Conservation (phyloP, 1,140 invertebrate genomes). For the Drosophila pseudoananassae region DNA sequence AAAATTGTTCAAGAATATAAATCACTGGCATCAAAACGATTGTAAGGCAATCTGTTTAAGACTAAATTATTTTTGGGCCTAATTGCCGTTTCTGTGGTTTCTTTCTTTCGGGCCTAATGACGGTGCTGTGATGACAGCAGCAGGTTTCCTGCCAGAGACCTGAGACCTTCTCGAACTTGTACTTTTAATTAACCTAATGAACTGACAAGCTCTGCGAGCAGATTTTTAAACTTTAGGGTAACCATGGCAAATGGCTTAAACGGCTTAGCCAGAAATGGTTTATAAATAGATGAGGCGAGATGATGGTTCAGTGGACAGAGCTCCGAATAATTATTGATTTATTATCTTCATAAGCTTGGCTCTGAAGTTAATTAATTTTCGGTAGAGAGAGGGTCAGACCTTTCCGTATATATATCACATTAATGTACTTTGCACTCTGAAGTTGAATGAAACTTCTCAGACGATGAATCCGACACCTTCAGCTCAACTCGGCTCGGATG, state of each 20-base stretch:
- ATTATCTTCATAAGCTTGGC: constrained; percentile 14
- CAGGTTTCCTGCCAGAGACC: constrained; percentile 47
- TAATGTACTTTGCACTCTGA: constrained; percentile 6
- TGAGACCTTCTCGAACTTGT: constrained; percentile 43
- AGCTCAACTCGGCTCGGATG: constrained; percentile 14
- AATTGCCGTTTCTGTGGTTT: constrained; percentile 51
- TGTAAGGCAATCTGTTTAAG: constrained; percentile 63
- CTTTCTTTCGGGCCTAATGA: constrained; percentile 45
- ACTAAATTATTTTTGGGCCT: constrained; percentile 44
- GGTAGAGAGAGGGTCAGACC: constrained; percentile 1
- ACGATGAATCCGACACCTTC: constrained; percentile 41
- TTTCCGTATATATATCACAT: constrained; percentile 1
- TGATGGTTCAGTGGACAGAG: constrained; percentile 21
- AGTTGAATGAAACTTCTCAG: constrained; percentile 30
- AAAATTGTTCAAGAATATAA: constrained; percentile 52
- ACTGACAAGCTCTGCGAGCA: constrained; percentile 24
- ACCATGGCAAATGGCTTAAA: constrained; percentile 36
- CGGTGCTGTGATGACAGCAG: constrained; percentile 67
- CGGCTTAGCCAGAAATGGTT: constrained; percentile 21
- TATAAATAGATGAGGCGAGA: constrained; percentile 21
- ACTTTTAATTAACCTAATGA: constrained; percentile 80
- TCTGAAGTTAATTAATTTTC: constrained; percentile 48
- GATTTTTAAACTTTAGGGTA: constrained; percentile 13
- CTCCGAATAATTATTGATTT: constrained; percentile 39
- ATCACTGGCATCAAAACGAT: constrained; percentile 56